Conservation (phyloP, 2,113 vertebrate species). For the Charina bottae region DNA sequence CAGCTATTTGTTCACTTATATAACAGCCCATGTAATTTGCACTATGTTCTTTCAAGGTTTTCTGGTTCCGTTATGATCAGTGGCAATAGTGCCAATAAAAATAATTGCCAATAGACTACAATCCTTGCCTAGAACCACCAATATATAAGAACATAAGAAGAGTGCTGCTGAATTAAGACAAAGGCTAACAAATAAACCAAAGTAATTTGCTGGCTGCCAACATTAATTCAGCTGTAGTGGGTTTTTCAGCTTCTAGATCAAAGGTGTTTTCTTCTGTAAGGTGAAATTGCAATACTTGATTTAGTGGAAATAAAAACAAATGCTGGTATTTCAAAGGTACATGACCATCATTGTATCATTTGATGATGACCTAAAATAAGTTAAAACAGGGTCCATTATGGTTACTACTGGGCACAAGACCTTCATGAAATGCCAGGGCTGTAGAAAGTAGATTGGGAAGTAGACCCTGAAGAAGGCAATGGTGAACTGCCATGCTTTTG, state of each 20-base stretch:
- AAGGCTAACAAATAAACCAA: constrained; percentile 1
- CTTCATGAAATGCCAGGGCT: neutral
- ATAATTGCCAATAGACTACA: neutral
- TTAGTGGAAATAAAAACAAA: neutral
- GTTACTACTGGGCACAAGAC: neutral
- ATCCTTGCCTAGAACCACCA: neutral
- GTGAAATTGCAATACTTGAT: neutral
- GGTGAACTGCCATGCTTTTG: too few species aligned
- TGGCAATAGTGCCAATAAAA: neutral
- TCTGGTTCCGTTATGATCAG: neutral
- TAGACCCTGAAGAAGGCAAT: too few species aligned
- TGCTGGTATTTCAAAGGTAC: neutral
- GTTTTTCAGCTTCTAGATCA: constrained; percentile 2
- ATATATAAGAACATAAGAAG: neutral
- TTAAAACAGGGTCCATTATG: neutral
- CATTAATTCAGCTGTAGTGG: neutral
- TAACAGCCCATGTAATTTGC: neutral
- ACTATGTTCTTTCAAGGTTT: neutral
- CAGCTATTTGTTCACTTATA: neutral
- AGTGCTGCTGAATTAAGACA: constrained; percentile 1
- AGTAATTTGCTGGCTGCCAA: constrained; percentile 8
- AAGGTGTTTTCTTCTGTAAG: neutral
- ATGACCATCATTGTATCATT: neutral
- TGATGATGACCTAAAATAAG: neutral
- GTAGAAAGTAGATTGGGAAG: too few species aligned